phyloP scores from a whole-genome alignment of 2,113 vertebrate genomes.

The Brachypodius melanocephalos region DNA sequence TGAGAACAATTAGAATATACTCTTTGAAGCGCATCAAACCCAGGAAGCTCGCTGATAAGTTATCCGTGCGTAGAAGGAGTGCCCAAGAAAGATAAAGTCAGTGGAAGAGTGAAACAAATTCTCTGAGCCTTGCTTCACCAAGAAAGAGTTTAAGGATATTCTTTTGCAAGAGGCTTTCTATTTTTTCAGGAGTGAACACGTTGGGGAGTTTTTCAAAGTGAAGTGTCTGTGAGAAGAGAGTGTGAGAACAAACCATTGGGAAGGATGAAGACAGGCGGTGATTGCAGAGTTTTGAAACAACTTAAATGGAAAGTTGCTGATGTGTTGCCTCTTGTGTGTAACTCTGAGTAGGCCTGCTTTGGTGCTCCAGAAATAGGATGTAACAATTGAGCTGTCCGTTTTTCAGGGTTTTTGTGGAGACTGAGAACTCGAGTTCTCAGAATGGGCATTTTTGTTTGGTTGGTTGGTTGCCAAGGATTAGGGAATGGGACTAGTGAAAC shows the following conservation, averaged over 20 bases:
- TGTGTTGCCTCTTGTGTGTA: background rate
- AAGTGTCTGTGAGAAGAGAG: background rate
- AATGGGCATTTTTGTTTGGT: background rate
- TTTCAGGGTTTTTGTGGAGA: background rate
- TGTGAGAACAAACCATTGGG: background rate
- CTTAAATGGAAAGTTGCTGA: background rate
- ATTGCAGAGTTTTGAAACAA: background rate
- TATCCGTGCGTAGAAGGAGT: background rate
- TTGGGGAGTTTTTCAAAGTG: background rate
- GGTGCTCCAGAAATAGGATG: background rate
- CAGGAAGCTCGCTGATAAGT: slow-evolving; percentile 23
- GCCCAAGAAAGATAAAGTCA: slow-evolving; percentile 1
- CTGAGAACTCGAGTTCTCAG: background rate
- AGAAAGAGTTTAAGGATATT: background rate
- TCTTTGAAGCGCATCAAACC: slow-evolving; percentile 2
- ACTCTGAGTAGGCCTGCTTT: background rate
- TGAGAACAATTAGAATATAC: background rate
- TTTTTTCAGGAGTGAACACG: background rate
- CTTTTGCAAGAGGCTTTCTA: background rate
- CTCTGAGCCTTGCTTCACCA: background rate
- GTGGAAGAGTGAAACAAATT: background rate
- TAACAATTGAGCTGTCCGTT: background rate
- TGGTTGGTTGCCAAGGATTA: background rate
- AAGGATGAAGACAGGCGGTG: background rate
- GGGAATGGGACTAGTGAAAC: background rate